These are phyloP conservation scores for Bactericera cockerelli DNA, from an alignment of 1,140 invertebrate genomes.

Conservation along the genomic window DNA sequence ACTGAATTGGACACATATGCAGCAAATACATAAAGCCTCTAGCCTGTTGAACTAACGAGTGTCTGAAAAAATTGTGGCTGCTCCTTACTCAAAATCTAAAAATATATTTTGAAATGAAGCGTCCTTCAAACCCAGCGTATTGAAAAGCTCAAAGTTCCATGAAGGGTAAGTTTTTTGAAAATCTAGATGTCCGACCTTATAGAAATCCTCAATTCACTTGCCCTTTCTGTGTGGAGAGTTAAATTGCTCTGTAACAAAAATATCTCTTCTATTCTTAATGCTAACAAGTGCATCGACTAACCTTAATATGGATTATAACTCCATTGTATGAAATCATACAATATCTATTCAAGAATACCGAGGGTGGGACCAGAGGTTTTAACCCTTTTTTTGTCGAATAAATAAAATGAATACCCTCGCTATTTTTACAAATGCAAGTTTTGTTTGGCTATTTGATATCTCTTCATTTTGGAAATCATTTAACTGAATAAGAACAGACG, in stretches of 20 bases:
- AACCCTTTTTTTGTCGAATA: slow-evolving; percentile 1
- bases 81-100: too few relatives aligned
- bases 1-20: too few relatives aligned
- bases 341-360: slow-evolving; percentile 2
- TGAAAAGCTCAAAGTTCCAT: too few relatives aligned
- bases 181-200: too few relatives aligned
- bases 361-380: background rate
- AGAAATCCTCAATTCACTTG: slow-evolving; percentile 4
- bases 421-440: background rate
- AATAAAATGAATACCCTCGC: background rate
- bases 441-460: slow-evolving; percentile 9
- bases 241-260: slow-evolving; percentile 6
- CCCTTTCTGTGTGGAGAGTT: slow-evolving; percentile 1
- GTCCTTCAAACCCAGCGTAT: too few relatives aligned
- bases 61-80: too few relatives aligned
- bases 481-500: background rate
- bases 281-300: slow-evolving; percentile 4
- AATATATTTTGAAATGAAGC: too few relatives aligned
- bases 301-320: slow-evolving; percentile 7
- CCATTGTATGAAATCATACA: background rate
- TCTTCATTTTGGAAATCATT: slow-evolving; percentile 3
- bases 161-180: too few relatives aligned
- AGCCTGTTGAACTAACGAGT: too few relatives aligned
- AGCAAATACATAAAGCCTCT: too few relatives aligned
- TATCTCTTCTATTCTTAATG: background rate